Conservation (phyloP, 2,888 invertebrate species). For the Toxonevra muliebris region DNA sequence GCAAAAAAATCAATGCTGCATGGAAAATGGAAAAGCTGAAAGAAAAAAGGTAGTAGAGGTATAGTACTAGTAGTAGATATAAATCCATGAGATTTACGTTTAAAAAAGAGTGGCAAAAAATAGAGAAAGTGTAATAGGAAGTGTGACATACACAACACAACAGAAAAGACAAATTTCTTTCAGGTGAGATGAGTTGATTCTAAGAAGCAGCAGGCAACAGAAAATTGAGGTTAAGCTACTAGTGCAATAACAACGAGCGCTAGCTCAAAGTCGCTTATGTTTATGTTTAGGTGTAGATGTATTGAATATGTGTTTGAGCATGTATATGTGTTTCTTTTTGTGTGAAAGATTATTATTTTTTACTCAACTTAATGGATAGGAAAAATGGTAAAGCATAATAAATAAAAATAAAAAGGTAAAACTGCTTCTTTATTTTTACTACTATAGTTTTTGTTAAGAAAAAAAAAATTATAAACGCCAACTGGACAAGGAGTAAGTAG, state of each 20-base stretch:
- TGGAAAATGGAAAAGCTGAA: neutral
- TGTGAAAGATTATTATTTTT: too few relatives aligned
- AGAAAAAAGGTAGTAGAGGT: neutral
- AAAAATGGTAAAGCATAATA: too few relatives aligned
- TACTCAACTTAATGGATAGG: too few relatives aligned
- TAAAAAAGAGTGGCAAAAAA: constrained; percentile 3
- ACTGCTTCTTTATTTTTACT: neutral
- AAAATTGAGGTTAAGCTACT: constrained; percentile 5
- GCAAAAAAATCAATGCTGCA: neutral
- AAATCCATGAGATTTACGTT: constrained; percentile 25
- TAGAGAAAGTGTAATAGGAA: neutral
- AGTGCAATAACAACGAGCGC: neutral
- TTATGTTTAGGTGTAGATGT: too few relatives aligned
- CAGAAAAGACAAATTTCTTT: constrained; percentile 23
- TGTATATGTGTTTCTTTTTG: too few relatives aligned
- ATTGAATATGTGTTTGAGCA: too few relatives aligned
- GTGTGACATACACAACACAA: neutral
- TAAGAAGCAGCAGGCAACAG: neutral
- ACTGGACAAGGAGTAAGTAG: too few relatives aligned
- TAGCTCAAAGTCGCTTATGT: neutral
- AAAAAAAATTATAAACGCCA: too few relatives aligned
- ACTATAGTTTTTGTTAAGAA: neutral
- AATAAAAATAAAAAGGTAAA: too few relatives aligned
- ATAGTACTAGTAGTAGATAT: neutral
- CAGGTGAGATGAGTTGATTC: neutral